Evolutionary conservation across 2,797 vertebrate species (phyloP).

Genomic region (Liasis olivaceus): DNA sequence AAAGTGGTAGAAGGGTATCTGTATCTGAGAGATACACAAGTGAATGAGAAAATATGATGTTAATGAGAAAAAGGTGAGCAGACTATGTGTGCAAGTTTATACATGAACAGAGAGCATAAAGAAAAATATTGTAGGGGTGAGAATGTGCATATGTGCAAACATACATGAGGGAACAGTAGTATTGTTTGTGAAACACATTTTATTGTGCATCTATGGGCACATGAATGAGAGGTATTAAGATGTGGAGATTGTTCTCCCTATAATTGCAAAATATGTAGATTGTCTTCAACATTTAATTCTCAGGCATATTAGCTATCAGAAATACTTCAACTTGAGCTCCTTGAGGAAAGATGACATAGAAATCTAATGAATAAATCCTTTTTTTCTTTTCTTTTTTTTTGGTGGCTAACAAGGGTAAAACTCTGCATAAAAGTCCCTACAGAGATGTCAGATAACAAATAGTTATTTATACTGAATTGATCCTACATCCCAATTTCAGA

Average conservation of each 20-base stretch:
- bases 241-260: background rate
- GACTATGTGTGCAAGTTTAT: background rate
- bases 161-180: background rate
- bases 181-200: background rate
- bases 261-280: background rate
- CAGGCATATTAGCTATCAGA: background rate
- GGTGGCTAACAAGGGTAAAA: background rate
- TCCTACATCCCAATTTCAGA: background rate
- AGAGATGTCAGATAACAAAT: background rate
- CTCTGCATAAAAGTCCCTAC: background rate
- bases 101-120: background rate
- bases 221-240: background rate
- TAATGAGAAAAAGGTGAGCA: background rate
- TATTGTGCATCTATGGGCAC: background rate
- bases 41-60: background rate
- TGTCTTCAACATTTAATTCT: too few relatives aligned
- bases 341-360: background rate
- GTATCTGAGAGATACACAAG: background rate
- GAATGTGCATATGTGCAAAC: background rate
- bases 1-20: background rate
- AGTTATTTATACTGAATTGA: background rate
- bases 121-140: background rate
- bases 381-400: background rate
- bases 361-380: background rate
- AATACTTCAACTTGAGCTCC: background rate